phyloP scores from a whole-genome alignment of 1,140 invertebrate species.

The Aphis craccivora region DNA sequence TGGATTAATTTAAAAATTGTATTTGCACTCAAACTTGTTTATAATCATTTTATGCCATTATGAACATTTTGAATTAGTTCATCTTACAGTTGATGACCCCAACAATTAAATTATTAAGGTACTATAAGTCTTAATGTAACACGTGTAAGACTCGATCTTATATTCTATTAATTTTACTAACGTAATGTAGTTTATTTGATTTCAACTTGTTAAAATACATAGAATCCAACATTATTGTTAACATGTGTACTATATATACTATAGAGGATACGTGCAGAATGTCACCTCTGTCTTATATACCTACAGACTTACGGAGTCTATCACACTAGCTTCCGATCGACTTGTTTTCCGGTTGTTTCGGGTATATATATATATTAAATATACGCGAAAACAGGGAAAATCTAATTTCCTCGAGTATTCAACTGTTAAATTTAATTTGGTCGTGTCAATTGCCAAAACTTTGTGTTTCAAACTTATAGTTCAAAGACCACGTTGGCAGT shows the following conservation, averaged over 20 bases:
- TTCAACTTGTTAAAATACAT: not conserved
- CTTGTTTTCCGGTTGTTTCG: conserved; percentile 31
- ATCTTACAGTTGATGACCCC: not conserved
- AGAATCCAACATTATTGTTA: not conserved
- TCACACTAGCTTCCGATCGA: conserved; percentile 1
- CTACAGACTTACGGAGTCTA: not conserved
- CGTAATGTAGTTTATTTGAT: not conserved
- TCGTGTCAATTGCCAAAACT: not conserved
- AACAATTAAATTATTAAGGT: not conserved
- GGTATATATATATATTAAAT: not conserved
- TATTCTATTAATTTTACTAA: not conserved
- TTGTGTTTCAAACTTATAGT: not conserved
- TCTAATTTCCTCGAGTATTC: conserved; percentile 20
- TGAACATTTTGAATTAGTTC: not conserved
- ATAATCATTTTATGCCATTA: not conserved
- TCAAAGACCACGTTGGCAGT: not conserved
- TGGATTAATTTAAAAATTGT: not conserved
- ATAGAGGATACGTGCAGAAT: not conserved
- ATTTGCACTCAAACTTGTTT: not conserved
- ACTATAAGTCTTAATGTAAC: not conserved
- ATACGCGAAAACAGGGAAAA: not conserved
- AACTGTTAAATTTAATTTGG: conserved; percentile 37
- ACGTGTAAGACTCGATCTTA: not conserved
- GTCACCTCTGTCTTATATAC: not conserved
- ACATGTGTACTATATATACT: not conserved